These are phyloP conservation scores for Caretta caretta DNA, from an alignment of 2,113 vertebrate genomes.

Conservation along the genomic window DNA sequence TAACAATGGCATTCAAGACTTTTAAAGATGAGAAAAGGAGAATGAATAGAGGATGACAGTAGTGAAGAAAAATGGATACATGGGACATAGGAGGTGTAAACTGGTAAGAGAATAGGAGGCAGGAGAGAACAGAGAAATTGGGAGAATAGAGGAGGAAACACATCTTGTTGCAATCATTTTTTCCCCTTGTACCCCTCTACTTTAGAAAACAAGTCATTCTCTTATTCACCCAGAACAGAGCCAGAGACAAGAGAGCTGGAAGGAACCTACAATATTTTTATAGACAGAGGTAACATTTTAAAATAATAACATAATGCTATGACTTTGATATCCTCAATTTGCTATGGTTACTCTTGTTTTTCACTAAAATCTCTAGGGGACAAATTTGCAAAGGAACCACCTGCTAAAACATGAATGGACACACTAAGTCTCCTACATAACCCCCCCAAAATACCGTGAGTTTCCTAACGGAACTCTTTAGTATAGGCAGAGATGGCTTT, in stretches of 20 bases:
- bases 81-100: too few species aligned
- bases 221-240: not conserved
- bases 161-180: not conserved
- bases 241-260: not conserved
- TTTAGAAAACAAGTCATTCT: not conserved
- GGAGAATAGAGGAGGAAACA: not conserved
- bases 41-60: not conserved
- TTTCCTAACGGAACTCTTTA: not conserved
- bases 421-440: not conserved
- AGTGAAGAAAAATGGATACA: not conserved
- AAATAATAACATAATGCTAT: not conserved
- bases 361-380: accelerated
- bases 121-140: not conserved
- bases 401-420: not conserved
- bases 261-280: not conserved
- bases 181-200: not conserved
- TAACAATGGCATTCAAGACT: not conserved
- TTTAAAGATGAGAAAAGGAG: not conserved
- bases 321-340: not conserved
- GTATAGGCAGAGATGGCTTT: not conserved
- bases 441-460: not conserved
- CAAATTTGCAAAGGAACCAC: not conserved
- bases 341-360: not conserved
- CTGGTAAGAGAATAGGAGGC: not conserved
- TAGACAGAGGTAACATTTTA: not conserved